Base-by-base conservation (phyloP, 2,797 vertebrate genomes). In the Catharus ustulatus region DNA sequence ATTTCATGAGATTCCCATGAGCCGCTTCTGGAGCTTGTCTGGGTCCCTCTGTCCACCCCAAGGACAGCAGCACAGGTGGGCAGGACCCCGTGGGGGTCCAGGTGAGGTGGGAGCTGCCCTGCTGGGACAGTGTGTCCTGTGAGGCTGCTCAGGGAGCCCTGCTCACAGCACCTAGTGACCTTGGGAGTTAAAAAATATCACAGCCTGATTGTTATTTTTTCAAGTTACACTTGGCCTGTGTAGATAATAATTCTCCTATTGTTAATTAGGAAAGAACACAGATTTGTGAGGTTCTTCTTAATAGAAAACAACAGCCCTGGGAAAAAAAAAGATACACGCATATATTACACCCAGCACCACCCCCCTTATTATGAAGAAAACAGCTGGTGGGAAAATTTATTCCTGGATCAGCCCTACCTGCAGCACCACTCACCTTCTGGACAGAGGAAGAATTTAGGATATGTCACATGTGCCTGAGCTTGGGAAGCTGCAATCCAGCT, bases 291-390 rank as follows among this genome's bases (percentile, higher is more conserved):
- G 10, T 78, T 78, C 19, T n/a, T 51, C 7, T 36, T 30, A 49
- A 23, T 7, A 52, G 45, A 78, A 77, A 51, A 36, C 22, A 51
- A 24, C 24, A 61, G 22, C 36, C 20, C 23, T 77, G 30, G 14
- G 1, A 13, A 51, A 42, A 19, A 36, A 4, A 11, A 0, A 23
- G 1, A 17, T 1, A 30, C 12, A 36, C 10, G 40, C 27, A 30
- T 42, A 62, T 38, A 15, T 48, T 48, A 34, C 15, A 82, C 15
- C 12, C 8, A 46, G 18, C 34, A 46, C 4, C 2, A 3, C 0
- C 1, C 4, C 4, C 10, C 17, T 62, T 46, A 5, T 48, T 82
- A 51, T 26, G 34, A 27, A 19, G 17, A 36, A 82, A 63, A 58
- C 10, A 58, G 8, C 12, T 75, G 42, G 5, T 42, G 7, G 32